Conservation (phyloP, 1,140 invertebrate genomes). For the Stratiolaelaps scimitus region DNA sequence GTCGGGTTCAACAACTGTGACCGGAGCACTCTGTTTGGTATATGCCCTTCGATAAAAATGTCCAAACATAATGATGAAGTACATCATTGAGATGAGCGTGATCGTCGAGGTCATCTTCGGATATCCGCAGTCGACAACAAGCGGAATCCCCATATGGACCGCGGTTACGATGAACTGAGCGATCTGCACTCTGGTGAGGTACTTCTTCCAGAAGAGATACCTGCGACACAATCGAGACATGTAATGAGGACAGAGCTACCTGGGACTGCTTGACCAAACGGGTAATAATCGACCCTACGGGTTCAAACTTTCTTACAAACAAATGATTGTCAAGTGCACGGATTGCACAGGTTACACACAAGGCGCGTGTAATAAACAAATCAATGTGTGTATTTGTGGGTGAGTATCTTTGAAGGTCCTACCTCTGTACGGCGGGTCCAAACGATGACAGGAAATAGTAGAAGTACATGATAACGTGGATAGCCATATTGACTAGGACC, state of each 20-base stretch:
- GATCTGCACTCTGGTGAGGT: constrained; percentile 14
- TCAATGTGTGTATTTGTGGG: no score
- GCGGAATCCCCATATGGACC: neutral
- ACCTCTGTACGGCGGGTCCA: neutral
- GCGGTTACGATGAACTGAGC: constrained; percentile 5
- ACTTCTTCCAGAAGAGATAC: constrained; percentile 23
- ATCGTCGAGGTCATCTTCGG: constrained; percentile 4
- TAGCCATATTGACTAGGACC: constrained; percentile 3
- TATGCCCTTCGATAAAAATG: constrained; percentile 9
- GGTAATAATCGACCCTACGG: no score
- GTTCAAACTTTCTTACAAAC: no score
- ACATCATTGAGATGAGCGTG: neutral
- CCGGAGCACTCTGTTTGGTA: no score
- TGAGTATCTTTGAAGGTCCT: no score
- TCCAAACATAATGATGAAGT: constrained; percentile 6
- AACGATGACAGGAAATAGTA: constrained; percentile 11
- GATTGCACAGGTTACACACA: no score
- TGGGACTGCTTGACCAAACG: no score
- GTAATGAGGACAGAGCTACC: no score
- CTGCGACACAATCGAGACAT: no score
- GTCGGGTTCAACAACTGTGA: no score
- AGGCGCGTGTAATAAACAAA: no score
- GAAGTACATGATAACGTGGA: constrained; percentile 18
- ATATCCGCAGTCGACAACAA: constrained; percentile 2
- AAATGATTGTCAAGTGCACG: no score